These are phyloP conservation scores for Drosophila pectinifera DNA, from an alignment of 1,140 invertebrate genomes.

Conservation along the genomic window DNA sequence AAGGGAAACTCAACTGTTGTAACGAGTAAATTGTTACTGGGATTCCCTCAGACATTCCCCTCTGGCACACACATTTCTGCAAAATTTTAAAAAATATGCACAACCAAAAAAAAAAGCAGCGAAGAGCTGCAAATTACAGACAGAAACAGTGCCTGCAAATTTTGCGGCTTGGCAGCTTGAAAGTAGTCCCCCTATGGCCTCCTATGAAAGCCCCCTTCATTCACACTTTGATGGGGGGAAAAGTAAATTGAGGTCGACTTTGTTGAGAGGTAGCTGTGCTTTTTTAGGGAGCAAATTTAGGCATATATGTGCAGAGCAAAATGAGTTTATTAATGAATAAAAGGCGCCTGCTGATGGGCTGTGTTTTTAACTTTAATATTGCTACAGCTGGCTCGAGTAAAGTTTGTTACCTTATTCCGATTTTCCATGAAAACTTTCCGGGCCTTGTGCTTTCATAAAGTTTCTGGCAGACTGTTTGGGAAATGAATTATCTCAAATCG, in stretches of 20 bases:
- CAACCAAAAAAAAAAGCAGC: constrained; percentile 15
- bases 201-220: background rate
- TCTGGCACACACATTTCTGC: constrained; percentile 25
- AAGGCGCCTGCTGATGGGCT: background rate
- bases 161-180: constrained; percentile 30
- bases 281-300: background rate
- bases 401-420: constrained; percentile 15
- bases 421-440: constrained; percentile 19
- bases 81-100: constrained; percentile 69
- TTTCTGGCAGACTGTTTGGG: constrained; percentile 9
- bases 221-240: constrained; percentile 12
- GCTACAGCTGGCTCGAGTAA: constrained; percentile 15
- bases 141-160: constrained; percentile 16
- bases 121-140: constrained; percentile 24
- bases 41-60: constrained; percentile 2
- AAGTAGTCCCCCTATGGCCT: constrained; percentile 6
- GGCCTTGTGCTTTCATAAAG: constrained; percentile 11
- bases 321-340: background rate
- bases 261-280: constrained; percentile 17
- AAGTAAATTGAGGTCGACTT: constrained; percentile 27
- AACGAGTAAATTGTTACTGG: constrained; percentile 55
- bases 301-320: background rate
- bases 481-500: constrained; percentile 1
- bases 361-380: constrained; percentile 12
- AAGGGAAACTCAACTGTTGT: constrained; percentile 3